Percentiles rank a stretch among this genome's conserved stretches.
Evolutionary conservation across 92 coral and sea anemone species (phyloP).

Genomic region (Galaxea fascicularis): DNA sequence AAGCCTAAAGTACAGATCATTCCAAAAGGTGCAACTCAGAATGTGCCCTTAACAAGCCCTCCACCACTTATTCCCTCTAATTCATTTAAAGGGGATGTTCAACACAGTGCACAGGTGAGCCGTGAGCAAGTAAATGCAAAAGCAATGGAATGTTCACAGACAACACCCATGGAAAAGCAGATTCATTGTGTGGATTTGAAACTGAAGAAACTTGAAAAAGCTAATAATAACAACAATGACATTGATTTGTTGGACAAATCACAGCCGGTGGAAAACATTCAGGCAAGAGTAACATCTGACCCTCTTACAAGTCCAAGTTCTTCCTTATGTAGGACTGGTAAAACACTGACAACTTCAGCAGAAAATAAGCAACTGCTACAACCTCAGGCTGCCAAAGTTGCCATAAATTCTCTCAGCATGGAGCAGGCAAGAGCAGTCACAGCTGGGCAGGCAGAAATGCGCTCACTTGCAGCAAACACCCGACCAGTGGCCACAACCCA

Average conservation of each 20-base stretch:
- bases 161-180: slow-evolving; percentile 32
- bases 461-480: not conserved
- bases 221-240: not conserved
- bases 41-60: slow-evolving; percentile 24
- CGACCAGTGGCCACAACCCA: slow-evolving; percentile 47
- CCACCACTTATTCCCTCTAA: slow-evolving; percentile 72
- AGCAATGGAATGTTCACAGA: slow-evolving; percentile 32
- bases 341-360: not conserved
- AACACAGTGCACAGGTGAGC: slow-evolving; percentile 32
- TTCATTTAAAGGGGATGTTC: slow-evolving; percentile 16
- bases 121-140: not conserved
- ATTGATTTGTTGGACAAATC: slow-evolving; percentile 10
- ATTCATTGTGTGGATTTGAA: not conserved
- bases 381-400: not conserved
- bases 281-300: not conserved
- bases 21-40: slow-evolving; percentile 12
- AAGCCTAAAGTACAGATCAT: slow-evolving; percentile 45
- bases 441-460: slow-evolving; percentile 3
- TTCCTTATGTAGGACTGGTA: not conserved
- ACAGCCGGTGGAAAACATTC: not conserved
- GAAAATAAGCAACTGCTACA: not conserved
- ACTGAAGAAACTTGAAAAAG: slow-evolving; percentile 1
- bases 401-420: not conserved
- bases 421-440: not conserved
- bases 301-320: not conserved